Percentiles rank a stretch among this genome's conserved stretches.
These are phyloP conservation scores for Napeogenes sylphis DNA, from an alignment of 2,888 invertebrate species.

Conservation along the genomic window DNA sequence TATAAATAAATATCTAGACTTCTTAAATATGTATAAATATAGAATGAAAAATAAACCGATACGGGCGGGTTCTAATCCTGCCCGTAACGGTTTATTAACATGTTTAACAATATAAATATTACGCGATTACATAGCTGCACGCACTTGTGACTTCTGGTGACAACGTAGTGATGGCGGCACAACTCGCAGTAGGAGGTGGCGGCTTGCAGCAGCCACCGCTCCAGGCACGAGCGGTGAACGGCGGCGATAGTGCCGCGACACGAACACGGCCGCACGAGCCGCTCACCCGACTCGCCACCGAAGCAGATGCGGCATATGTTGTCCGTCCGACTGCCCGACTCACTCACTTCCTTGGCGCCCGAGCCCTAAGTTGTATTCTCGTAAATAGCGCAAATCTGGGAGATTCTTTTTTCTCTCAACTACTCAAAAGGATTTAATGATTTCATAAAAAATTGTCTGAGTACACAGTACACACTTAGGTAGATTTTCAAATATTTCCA, in stretches of 20 bases:
- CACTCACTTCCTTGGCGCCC: constrained; percentile 50
- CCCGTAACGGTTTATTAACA: no score
- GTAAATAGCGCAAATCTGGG: not conserved
- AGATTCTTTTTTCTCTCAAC: no score
- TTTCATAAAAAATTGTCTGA: no score
- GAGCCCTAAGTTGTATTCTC: constrained; percentile 38
- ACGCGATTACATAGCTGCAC: not conserved
- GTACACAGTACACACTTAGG: no score
- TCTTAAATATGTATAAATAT: no score
- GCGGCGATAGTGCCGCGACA: constrained; percentile 72
- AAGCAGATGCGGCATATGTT: constrained; percentile 73
- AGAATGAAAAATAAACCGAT: no score
- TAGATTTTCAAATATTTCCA: no score
- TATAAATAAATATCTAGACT: no score
- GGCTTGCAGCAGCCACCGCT: constrained; percentile 72
- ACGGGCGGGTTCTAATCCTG: no score
- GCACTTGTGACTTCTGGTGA: constrained; percentile 66
- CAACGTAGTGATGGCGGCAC: constrained; percentile 66
- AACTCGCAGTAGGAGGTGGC: constrained; percentile 72
- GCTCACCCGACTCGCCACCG: constrained; percentile 68
- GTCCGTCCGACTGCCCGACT: constrained; percentile 53
- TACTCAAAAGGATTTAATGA: no score
- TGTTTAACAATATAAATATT: no score
- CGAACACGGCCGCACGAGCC: constrained; percentile 68
- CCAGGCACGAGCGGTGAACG: constrained; percentile 69